Evolutionary conservation across 2,888 invertebrate genomes (phyloP), one percentile per base, ranked within the genome.

Genomic region (Cotesia congregata): DNA sequence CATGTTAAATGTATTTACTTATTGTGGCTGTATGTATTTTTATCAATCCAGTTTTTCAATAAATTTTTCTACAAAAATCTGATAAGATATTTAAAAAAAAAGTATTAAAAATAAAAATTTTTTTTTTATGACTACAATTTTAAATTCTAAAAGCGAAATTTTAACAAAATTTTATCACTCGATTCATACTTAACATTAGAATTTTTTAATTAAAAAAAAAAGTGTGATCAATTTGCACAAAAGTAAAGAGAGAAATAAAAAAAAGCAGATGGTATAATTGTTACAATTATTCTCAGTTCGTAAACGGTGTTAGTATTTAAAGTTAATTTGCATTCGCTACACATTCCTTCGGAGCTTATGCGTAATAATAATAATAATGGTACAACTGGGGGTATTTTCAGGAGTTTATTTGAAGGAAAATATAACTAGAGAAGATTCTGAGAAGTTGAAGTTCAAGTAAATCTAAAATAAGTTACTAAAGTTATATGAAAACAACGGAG

Each of bases 401-500:
- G 9, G 38, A 65, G 30, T 30, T 20, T 65, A 65, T 65, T 20
- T 65, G 38, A 12, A 65, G 30, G 65, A 65, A 30, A 30, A 7
- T 50, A 30, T 65, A 65, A 65, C 65, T 65, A 38, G 65, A 65
- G 7, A 38, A 12, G 30, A 38, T 20, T 12, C 12, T 30, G 12
- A 50, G 38, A 30, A 65, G 30, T 30, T 20, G 38, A 65, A 20
- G 65, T 65, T 30, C 65, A 65, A 65, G 20, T 38, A 30, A 30
- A 30, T 30, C 30, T 30, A 30, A 30, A 30, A 30, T 65, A 65
- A 65, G 65, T 65, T 9, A 65, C 50, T 69, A 65, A 60, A 78
- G 67, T 74, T 67, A 67, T 50, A 64, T 50, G 79, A 77, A 79
- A 75, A 81, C 80, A 72, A 74, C 68, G 50, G 41, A 17, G 30